These are phyloP conservation scores for Gari tellinella DNA, from an alignment of 2,888 invertebrate species.

Conservation along the genomic window DNA sequence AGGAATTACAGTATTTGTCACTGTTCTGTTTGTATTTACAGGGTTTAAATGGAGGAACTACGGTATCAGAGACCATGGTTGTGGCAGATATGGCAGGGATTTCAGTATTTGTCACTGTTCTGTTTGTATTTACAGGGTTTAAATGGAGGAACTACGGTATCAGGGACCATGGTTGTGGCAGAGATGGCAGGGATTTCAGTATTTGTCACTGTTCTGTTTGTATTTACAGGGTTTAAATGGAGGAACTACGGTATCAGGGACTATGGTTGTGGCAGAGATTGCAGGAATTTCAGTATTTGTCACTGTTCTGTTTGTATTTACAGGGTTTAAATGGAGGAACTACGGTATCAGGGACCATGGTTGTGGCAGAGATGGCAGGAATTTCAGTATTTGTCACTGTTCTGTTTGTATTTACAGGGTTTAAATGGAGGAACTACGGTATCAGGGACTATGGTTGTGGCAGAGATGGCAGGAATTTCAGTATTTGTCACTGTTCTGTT, in stretches of 20 bases:
- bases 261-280: slow-evolving; percentile 92
- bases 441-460: slow-evolving; percentile 95
- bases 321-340: too few species aligned
- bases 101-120: slow-evolving; percentile 97
- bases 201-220: slow-evolving; percentile 99
- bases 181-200: slow-evolving; percentile 92
- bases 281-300: slow-evolving; percentile 96
- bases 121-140: too few species aligned
- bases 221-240: too few species aligned
- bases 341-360: slow-evolving; percentile 97
- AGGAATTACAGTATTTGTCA: too few species aligned
- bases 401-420: too few species aligned
- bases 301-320: too few species aligned
- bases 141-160: slow-evolving; percentile 98
- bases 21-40: slow-evolving; percentile 49
- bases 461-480: slow-evolving; percentile 92
- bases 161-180: slow-evolving; percentile 95
- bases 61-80: slow-evolving; percentile 97
- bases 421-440: slow-evolving; percentile 98
- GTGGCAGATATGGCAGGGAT: slow-evolving; percentile 93
- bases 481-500: slow-evolving; percentile 93
- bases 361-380: slow-evolving; percentile 92
- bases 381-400: slow-evolving; percentile 97
- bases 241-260: slow-evolving; percentile 98
- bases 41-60: slow-evolving; percentile 90